Evolutionary conservation across 2,888 invertebrate genomes (phyloP), one percentile per base, ranked within the genome.

Genomic region (Mesoligia furuncula): DNA sequence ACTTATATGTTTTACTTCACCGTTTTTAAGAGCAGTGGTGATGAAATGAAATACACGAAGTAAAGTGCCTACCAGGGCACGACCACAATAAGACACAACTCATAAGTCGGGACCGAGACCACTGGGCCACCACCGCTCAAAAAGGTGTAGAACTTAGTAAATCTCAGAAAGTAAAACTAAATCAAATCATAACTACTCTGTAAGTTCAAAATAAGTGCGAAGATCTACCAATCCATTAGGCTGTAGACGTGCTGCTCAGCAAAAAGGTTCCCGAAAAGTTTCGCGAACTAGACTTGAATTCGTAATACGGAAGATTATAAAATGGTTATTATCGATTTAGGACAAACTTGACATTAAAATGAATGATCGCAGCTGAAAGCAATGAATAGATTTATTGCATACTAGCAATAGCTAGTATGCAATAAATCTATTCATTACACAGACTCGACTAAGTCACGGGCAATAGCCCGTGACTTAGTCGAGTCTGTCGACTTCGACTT

Each of bases 221-320:
- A 77, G 24, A 77, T 73, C 61, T 73, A 70, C 45, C 82, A 67
- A 73, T 70, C 70, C 51, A 66, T 70, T 67, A 71, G 75, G 36
- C 73, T 36, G n/a, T 6, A 64, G 42, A 73, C 77, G 73, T 85
- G 77, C 51, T 73, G 31, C 73, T 48, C 62, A 64, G 62, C 54
- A 78, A 85, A 85, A 85, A 77, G 82, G 77, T 73, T 81, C 61
- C 11, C 69, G n/a, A 72, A 82, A 84, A 85, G 31, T 85, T 84
- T 73, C 42, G 42, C 66, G 65, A 11, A 85, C 84, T 84, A 82
- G 86, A 85, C 84, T 68, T 78, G 84, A 84, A 84, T 84, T 57
- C 83, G 54, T 85, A 84, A 84, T 85, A 75, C 36, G 15, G 67
- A 67, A 68, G 75, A 84, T 84, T 82, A 84, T 85, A 45, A 85